phyloP scores from a whole-genome alignment of 2,888 invertebrate genomes.

The Barypeithes pellucidus region DNA sequence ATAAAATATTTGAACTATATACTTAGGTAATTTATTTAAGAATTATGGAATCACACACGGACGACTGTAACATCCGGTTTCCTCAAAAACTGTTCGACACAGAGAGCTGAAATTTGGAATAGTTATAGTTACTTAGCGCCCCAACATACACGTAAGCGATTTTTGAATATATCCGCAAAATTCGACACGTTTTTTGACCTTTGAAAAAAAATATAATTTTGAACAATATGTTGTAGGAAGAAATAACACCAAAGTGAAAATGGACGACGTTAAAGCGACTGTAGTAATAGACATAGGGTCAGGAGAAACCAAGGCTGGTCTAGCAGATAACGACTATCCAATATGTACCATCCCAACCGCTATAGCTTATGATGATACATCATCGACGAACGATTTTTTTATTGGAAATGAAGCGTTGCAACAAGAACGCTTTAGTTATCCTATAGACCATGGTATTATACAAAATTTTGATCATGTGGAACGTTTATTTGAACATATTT shows the following conservation, averaged over 20 bases:
- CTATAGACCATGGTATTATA: conserved; percentile 48
- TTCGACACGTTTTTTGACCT: too few species aligned
- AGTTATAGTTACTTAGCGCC: too few species aligned
- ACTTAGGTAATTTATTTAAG: too few species aligned
- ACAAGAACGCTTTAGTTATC: conserved; percentile 22
- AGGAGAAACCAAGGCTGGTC: conserved; percentile 47
- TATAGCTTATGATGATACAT: conserved; percentile 8
- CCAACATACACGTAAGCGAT: too few species aligned
- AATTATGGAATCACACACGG: too few species aligned
- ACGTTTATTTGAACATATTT: conserved; percentile 44
- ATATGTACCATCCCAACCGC: conserved; percentile 48
- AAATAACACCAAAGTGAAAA: neutral
- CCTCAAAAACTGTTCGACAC: too few species aligned
- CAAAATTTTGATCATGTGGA: conserved; percentile 51
- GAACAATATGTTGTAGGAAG: conserved; percentile 1
- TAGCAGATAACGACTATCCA: conserved; percentile 48
- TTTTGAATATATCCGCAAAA: too few species aligned
- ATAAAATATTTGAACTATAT: too few species aligned
- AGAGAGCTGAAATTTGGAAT: too few species aligned
- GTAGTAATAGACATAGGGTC: conserved; percentile 52
- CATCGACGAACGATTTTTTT: neutral
- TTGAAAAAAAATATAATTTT: neutral
- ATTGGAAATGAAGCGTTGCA: conserved; percentile 32
- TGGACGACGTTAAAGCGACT: conserved; percentile 38
- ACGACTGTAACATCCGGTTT: too few species aligned